Percentiles rank a stretch among this genome's conserved stretches.
These are phyloP conservation scores for Copidosoma floridanum DNA, from an alignment of 1,140 invertebrate species.

Conservation along the genomic window DNA sequence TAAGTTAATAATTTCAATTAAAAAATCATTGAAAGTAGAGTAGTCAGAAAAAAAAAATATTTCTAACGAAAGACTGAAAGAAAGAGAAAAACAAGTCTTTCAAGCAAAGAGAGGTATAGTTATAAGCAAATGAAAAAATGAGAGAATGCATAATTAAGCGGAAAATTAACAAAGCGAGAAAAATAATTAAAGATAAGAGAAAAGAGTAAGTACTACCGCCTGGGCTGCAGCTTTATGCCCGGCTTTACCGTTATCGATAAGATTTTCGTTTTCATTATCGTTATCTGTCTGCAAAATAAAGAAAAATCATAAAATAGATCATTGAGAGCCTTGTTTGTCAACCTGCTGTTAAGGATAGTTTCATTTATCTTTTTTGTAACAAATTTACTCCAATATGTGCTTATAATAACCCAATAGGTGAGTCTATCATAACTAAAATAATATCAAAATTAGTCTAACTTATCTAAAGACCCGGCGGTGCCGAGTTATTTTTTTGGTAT, in stretches of 20 bases:
- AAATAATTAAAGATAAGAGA: constrained; percentile 45
- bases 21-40: neutral
- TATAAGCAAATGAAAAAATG: constrained; percentile 28
- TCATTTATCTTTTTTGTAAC: constrained; percentile 14
- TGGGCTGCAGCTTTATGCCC: constrained; percentile 58
- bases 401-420: neutral
- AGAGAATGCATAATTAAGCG: neutral
- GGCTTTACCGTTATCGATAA: constrained; percentile 57
- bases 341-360: constrained; percentile 2
- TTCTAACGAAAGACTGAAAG: neutral
- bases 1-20: no score
- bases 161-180: constrained; percentile 15
- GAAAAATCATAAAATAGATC: constrained; percentile 53
- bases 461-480: constrained; percentile 17
- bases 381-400: neutral
- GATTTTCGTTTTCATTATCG: no score
- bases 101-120: constrained; percentile 10
- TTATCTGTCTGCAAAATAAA: constrained; percentile 58
- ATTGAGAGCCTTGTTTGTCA: constrained; percentile 44
- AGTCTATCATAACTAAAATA: constrained; percentile 11
- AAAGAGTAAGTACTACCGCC: constrained; percentile 57
- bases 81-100: constrained; percentile 21
- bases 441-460: neutral
- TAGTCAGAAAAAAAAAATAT: constrained; percentile 1
- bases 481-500: constrained; percentile 14